A percentile compares a stretch with the other conserved stretches of the same genome.
These are phyloP conservation scores for Ctenicera cuprea DNA, from an alignment of 2,888 invertebrate genomes.

Conservation along the genomic window DNA sequence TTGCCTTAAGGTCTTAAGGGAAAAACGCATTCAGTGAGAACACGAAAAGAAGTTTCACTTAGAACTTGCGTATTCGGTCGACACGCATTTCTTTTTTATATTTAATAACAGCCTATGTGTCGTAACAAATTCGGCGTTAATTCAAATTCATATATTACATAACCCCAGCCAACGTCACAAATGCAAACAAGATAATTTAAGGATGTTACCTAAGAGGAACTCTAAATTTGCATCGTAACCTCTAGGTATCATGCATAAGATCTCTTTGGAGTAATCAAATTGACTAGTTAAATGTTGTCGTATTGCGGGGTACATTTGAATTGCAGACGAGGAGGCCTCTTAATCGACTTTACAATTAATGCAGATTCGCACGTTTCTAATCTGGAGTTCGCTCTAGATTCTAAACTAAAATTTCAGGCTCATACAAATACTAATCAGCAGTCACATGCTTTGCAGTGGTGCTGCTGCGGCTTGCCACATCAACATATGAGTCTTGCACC, in stretches of 20 bases:
- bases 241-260: conserved; percentile 25
- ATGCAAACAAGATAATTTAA: conserved; percentile 25
- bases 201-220: conserved; percentile 27
- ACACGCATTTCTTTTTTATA: too few species aligned
- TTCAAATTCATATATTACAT: too few species aligned
- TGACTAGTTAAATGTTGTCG: conserved; percentile 47
- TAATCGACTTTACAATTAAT: conserved; percentile 52
- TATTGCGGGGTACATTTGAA: conserved; percentile 42
- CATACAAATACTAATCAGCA: conserved; percentile 36
- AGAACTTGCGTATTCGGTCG: too few species aligned
- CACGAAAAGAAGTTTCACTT: too few species aligned
- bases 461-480: conserved; percentile 12
- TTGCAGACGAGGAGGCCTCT: conserved; percentile 45
- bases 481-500: conserved; percentile 28
- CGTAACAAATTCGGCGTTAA: too few species aligned
- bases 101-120: too few species aligned
- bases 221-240: conserved; percentile 31
- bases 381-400: conserved; percentile 32
- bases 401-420: conserved; percentile 32
- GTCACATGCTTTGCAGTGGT: conserved; percentile 24
- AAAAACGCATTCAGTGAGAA: too few species aligned
- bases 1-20: too few species aligned
- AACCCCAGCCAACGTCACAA: background rate
- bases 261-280: conserved; percentile 39
- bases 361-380: conserved; percentile 44